Evolutionary conservation across 2,113 vertebrate species (phyloP), one percentile per base, ranked within the genome.

Genomic region (Jaculus jaculus): DNA sequence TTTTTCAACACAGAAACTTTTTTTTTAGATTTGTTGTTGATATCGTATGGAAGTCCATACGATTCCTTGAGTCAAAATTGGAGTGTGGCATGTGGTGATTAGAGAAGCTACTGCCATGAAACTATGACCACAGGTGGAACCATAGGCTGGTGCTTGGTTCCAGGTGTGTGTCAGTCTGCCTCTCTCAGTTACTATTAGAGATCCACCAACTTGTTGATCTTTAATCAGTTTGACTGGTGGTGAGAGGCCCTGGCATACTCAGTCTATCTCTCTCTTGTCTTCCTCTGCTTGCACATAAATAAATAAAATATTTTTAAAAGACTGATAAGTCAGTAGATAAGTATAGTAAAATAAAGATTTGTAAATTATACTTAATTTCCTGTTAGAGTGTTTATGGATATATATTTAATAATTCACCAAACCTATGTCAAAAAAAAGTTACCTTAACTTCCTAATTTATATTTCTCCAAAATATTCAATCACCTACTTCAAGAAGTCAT

Each of bases 291-390:
- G 42, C 8, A 47, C 42, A 47, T 47, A 47, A 47, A 47, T 47
- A 47, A 47, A 47, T 47, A 47, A 47, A 47, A 47, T 47, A 47
- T 47, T n/a, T n/a, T n/a, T 47, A 47, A 47, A 47, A 47, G 42
- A 47, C 42, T 47, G 42, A 47, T 47, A 47, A 47, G 8, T 47
- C 42, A 47, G 8, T 47, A 47, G 42, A 47, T 47, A 93, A 95
- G 82, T 89, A 86, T 21, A 81, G 60, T 90, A 13, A 95, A 94
- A 87, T 37, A 71, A 81, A 91, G 42, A 16, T 81, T 74, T 96
- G 73, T 80, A 93, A 92, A 90, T 94, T 94, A 85, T 15, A 68
- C n/a, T 93, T 96, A 91, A 95, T 95, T 93, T 93, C 77, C 82
- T 93, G 78, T 91, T 95, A 82, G 84, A 92, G 39, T 58, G 61